phyloP scores from a whole-genome alignment of 2,113 vertebrate species.

The Sphyrna mokarran region DNA sequence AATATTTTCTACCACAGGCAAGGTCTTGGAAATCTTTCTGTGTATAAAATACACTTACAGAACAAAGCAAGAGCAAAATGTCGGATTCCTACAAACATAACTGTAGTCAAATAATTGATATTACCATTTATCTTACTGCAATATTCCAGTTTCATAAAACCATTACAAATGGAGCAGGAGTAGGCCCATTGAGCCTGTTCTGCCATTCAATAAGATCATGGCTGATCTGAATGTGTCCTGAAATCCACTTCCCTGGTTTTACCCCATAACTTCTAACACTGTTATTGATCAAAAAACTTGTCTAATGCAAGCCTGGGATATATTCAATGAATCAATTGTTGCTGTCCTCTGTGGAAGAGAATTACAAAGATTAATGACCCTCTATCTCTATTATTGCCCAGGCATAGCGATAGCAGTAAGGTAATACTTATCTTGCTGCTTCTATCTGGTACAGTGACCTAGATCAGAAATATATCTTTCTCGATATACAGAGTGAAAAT shows the following conservation, averaged over 20 bases:
- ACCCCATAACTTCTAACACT: not conserved
- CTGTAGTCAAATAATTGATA: not conserved
- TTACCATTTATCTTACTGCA: not conserved
- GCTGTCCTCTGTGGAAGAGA: not conserved
- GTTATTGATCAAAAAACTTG: not conserved
- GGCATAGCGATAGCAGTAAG: not conserved
- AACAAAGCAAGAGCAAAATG: not conserved
- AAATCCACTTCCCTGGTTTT: no score
- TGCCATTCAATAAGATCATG: not conserved
- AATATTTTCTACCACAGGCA: not conserved
- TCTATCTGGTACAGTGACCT: not conserved
- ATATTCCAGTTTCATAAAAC: not conserved
- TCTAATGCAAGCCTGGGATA: not conserved
- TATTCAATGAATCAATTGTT: not conserved
- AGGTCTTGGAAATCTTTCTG: not conserved
- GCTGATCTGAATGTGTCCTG: no score
- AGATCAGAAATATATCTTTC: not conserved
- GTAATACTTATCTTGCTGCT: not conserved
- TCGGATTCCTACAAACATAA: not conserved
- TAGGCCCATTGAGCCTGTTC: not conserved
- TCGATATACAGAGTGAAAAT: not conserved
- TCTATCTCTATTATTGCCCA: not conserved
- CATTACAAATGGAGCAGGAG: not conserved
- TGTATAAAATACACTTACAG: not conserved
- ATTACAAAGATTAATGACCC: not conserved